Evolutionary conservation across 2,797 vertebrate genomes (phyloP).

Genomic region (Vipera latastei): DNA sequence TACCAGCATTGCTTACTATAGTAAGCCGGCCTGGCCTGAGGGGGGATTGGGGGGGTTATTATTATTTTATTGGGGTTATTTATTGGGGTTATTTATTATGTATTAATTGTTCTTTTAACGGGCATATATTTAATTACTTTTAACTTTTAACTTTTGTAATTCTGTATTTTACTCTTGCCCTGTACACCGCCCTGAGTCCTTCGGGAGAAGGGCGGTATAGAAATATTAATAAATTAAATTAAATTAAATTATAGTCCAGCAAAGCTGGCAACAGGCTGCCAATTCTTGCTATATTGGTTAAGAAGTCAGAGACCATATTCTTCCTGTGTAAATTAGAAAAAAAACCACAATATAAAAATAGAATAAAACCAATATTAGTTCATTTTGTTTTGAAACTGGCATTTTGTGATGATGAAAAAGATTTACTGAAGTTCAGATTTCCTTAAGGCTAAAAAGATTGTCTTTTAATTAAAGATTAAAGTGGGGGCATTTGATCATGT

Average conservation of each 20-base stretch:
- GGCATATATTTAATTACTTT: too few relatives aligned
- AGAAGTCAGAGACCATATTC: not conserved
- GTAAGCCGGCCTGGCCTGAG: too few relatives aligned
- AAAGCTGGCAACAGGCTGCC: not conserved
- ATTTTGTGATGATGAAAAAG: slow-evolving; percentile 36
- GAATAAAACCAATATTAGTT: not conserved
- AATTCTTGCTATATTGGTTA: not conserved
- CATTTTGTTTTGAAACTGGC: not conserved
- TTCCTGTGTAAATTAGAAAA: not conserved
- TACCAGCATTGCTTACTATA: not conserved
- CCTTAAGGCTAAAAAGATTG: slow-evolving; percentile 26
- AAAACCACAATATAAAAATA: not conserved
- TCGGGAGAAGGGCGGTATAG: too few relatives aligned
- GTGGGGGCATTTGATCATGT: slow-evolving; percentile 43
- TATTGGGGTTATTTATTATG: too few relatives aligned
- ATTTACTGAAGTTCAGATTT: slow-evolving; percentile 26
- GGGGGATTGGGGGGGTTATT: too few relatives aligned
- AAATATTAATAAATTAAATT: too few relatives aligned
- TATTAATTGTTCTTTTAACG: too few relatives aligned
- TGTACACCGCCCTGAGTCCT: too few relatives aligned
- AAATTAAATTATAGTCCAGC: not conserved
- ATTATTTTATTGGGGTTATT: too few relatives aligned
- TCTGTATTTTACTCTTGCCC: too few relatives aligned
- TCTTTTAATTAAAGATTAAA: slow-evolving; percentile 27
- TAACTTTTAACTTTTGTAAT: too few relatives aligned